phyloP scores from a whole-genome alignment of 2,113 vertebrate genomes.

The Benitochromis conjunctus region DNA sequence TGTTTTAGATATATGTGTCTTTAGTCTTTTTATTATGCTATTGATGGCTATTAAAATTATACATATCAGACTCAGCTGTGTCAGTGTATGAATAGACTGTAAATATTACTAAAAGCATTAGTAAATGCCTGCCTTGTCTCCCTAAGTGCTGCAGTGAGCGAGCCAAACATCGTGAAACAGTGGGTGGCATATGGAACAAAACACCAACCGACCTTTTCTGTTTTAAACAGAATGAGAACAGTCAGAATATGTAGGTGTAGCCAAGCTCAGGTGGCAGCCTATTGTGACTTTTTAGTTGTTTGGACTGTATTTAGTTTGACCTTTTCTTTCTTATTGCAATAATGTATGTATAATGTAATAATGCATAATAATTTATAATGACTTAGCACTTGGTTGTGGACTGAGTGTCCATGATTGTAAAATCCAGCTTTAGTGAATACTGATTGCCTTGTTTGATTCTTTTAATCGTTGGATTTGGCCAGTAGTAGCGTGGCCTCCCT shows the following conservation, averaged over 20 bases:
- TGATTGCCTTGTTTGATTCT: background rate
- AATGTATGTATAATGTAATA: background rate
- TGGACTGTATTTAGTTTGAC: background rate
- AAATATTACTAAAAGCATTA: constrained; percentile 15
- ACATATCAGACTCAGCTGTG: background rate
- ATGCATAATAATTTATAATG: no score
- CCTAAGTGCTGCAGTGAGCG: background rate
- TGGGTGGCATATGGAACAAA: background rate
- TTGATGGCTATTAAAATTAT: background rate
- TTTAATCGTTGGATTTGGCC: background rate
- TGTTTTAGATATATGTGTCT: background rate
- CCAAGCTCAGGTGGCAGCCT: background rate
- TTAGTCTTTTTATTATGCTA: background rate
- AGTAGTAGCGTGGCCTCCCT: background rate
- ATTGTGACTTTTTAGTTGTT: background rate
- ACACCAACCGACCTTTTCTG: background rate
- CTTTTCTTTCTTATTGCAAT: background rate
- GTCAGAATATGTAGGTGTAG: background rate
- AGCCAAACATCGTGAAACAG: constrained; percentile 14
- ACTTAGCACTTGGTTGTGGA: background rate
- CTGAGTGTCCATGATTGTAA: background rate
- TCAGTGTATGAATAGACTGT: background rate
- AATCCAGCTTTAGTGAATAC: background rate
- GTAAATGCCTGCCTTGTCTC: constrained; percentile 24
- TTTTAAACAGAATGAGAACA: background rate